A percentile compares a stretch with the other conserved stretches of the same genome.
Conservation (phyloP, 1,140 invertebrate species). For the Drosophila kohkoa region DNA sequence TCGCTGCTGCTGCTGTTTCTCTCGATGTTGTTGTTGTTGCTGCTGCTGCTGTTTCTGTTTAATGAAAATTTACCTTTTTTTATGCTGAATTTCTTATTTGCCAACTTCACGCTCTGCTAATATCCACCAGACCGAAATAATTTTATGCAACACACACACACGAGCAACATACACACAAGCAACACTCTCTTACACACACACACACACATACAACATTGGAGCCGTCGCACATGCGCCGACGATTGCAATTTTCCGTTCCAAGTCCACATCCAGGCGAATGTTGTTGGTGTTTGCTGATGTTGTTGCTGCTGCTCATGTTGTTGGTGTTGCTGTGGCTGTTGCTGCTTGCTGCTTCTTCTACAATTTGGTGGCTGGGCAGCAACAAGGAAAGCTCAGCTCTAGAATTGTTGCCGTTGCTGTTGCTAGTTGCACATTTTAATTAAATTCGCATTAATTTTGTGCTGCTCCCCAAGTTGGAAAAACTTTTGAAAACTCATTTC, state of each 20-base stretch:
- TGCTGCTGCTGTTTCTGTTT: constrained; percentile 58
- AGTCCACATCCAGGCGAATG: constrained; percentile 38
- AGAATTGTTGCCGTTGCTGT: constrained; percentile 68
- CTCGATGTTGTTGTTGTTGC: constrained; percentile 33
- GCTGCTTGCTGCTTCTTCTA: constrained; percentile 50
- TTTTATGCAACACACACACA: constrained; percentile 83
- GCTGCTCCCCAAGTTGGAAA: constrained; percentile 66
- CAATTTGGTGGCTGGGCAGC: constrained; percentile 67
- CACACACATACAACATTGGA: constrained; percentile 31
- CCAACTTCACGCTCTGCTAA: constrained; percentile 85
- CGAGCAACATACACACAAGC: constrained; percentile 10
- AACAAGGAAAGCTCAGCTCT: constrained; percentile 72
- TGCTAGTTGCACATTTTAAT: constrained; percentile 83
- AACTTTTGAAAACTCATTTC: constrained; percentile 81
- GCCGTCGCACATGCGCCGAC: constrained; percentile 68
- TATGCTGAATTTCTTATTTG: constrained; percentile 82
- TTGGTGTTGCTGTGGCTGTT: constrained; percentile 30
- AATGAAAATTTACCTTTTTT: constrained; percentile 76
- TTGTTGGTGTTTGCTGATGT: constrained; percentile 31
- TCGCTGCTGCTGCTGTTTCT: constrained; percentile 33
- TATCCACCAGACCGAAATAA: constrained; percentile 85
- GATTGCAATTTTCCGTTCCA: constrained; percentile 60
- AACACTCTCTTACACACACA: constrained; percentile 5
- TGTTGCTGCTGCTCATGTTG: constrained; percentile 35
- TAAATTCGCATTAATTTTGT: constrained; percentile 82